These are phyloP conservation scores for Lonchura striata DNA, from an alignment of 2,113 vertebrate species.

Conservation along the genomic window DNA sequence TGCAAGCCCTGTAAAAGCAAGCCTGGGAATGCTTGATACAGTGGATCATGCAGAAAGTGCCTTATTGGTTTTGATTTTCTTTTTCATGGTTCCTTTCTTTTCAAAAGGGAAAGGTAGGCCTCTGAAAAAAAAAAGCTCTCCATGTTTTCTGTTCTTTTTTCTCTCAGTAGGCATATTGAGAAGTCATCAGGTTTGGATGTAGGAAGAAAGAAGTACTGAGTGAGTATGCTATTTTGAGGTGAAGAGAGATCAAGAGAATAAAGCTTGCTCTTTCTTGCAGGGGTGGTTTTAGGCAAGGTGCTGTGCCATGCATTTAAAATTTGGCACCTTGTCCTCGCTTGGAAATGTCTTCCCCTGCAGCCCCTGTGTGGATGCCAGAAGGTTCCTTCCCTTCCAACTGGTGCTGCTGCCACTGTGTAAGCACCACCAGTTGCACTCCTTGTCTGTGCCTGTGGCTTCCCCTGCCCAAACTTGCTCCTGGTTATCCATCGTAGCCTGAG, in stretches of 20 bases:
- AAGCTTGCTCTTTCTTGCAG: background rate
- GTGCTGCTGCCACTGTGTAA: background rate
- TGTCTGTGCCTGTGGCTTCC: background rate
- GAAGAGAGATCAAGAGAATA: background rate
- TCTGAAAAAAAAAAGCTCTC: background rate
- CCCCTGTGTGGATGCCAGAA: background rate
- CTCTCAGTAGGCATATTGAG: background rate
- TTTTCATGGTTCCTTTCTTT: constrained; percentile 5
- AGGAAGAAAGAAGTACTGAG: constrained; percentile 22
- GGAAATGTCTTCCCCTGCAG: background rate
- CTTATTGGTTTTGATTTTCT: background rate
- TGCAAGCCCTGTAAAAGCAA: background rate
- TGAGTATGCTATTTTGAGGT: background rate
- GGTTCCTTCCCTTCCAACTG: background rate
- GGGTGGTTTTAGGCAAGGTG: background rate
- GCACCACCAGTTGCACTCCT: background rate
- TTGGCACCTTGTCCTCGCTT: background rate
- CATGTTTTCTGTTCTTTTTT: constrained; percentile 9
- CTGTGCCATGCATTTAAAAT: background rate
- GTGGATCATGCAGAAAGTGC: background rate
- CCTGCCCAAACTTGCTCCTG: background rate
- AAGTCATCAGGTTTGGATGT: constrained; percentile 2
- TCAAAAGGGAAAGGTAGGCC: background rate
- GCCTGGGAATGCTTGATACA: background rate
- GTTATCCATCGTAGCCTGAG: background rate